Conservation (phyloP, 2,113 vertebrate species). For the Scomber scombrus region DNA sequence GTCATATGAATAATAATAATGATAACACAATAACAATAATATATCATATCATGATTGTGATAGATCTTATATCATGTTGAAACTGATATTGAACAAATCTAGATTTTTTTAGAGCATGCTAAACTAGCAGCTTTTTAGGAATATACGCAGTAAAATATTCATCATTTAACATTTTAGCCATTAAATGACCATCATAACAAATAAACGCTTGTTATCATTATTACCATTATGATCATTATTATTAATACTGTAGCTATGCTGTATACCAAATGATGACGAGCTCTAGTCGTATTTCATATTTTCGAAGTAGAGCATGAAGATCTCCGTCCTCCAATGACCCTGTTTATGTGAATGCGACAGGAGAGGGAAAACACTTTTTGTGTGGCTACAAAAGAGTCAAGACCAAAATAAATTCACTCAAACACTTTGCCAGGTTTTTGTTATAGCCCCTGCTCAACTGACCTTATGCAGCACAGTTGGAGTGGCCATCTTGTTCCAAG, state of each 20-base stretch:
- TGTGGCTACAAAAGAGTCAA: conserved; percentile 79
- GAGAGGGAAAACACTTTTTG: conserved; percentile 59
- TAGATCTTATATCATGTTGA: conserved; percentile 27
- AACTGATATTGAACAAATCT: conserved; percentile 38
- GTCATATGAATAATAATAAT: conserved; percentile 68
- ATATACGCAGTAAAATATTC: conserved; percentile 57
- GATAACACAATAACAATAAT: conserved; percentile 52
- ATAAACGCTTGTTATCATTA: conserved; percentile 66
- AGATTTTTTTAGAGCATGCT: conserved; percentile 33
- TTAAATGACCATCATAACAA: conserved; percentile 20
- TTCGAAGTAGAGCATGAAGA: conserved; percentile 44
- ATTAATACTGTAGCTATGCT: conserved; percentile 64
- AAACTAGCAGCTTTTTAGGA: conserved; percentile 41
- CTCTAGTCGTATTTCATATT: conserved; percentile 45
- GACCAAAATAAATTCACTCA: conserved; percentile 76
- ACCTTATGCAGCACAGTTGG: conserved; percentile 57
- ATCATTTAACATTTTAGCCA: conserved; percentile 14
- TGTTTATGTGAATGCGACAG: conserved; percentile 72
- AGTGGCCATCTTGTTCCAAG: conserved; percentile 67
- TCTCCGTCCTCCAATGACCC: conserved; percentile 65
- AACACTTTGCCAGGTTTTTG: conserved; percentile 52
- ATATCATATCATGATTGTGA: conserved; percentile 11
- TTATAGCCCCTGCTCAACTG: conserved; percentile 33
- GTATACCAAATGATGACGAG: conserved; percentile 48
- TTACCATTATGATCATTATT: conserved; percentile 70